Conservation (phyloP, 2,113 vertebrate species). For the Clarias gariepinus region DNA sequence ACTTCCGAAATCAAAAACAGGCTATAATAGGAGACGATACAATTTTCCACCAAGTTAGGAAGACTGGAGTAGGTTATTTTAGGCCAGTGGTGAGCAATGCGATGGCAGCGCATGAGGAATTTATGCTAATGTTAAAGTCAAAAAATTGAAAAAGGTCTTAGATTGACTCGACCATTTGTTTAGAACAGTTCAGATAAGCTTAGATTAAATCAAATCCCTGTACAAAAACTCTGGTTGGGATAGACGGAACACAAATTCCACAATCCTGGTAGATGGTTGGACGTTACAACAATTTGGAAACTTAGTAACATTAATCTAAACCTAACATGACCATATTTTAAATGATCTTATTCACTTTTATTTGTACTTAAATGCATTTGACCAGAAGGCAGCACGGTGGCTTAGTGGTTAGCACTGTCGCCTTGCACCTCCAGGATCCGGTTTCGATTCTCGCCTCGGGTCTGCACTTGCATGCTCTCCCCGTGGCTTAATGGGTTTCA, state of each 20-base stretch:
- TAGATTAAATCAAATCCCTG: neutral
- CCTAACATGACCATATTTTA: neutral
- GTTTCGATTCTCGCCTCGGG: too few relatives aligned
- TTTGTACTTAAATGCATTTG: too few relatives aligned
- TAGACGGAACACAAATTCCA: too few relatives aligned
- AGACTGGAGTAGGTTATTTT: neutral
- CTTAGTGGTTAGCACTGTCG: too few relatives aligned
- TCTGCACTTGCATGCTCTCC: too few relatives aligned
- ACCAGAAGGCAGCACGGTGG: too few relatives aligned
- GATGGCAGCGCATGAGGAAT: neutral
- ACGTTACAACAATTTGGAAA: neutral
- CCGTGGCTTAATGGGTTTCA: too few relatives aligned
- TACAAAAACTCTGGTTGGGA: too few relatives aligned
- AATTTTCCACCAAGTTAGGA: neutral
- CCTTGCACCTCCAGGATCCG: too few relatives aligned
- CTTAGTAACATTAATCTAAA: neutral
- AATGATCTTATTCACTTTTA: neutral
- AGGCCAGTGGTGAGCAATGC: neutral
- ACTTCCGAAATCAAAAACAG: neutral
- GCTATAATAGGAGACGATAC: neutral
- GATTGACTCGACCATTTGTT: neutral
- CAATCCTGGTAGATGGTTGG: neutral
- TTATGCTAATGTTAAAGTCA: neutral
- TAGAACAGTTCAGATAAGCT: neutral
- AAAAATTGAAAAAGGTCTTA: neutral